phyloP scores from a whole-genome alignment of 1,140 invertebrate species.

The Oryctes rhinoceros region DNA sequence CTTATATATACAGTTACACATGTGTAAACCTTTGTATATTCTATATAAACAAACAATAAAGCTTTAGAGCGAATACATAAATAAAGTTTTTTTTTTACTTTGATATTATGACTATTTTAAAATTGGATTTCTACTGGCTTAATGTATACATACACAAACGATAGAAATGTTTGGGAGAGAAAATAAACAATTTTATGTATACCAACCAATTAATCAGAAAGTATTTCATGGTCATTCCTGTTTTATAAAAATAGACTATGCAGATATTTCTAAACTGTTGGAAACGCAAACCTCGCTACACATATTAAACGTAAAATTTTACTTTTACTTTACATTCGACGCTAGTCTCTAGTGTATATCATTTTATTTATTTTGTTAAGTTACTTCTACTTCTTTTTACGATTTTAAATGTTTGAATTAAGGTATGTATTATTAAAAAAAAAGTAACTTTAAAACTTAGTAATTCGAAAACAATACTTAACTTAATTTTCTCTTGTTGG shows the following conservation, averaged over 20 bases:
- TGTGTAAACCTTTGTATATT: not conserved
- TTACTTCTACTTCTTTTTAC: no score
- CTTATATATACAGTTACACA: slow-evolving; percentile 1
- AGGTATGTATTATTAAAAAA: no score
- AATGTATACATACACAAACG: slow-evolving; percentile 14
- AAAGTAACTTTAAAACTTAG: no score
- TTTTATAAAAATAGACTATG: slow-evolving; percentile 19
- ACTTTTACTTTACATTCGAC: no score
- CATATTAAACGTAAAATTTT: not conserved
- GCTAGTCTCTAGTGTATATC: no score
- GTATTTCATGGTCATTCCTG: slow-evolving; percentile 18
- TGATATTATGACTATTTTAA: slow-evolving; percentile 16
- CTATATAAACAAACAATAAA: slow-evolving; percentile 14
- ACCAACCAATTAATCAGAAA: slow-evolving; percentile 15
- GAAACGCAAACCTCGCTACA: not conserved
- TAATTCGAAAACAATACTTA: no score
- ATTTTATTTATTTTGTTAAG: no score
- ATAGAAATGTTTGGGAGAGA: slow-evolving; percentile 14
- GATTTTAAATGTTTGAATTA: no score
- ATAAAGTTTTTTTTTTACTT: slow-evolving; percentile 14
- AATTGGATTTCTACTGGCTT: slow-evolving; percentile 1
- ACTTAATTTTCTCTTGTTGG: no score
- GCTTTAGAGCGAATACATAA: slow-evolving; percentile 4
- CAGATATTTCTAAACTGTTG: slow-evolving; percentile 9
- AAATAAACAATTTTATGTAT: slow-evolving; percentile 16